These are phyloP conservation scores for Drosophila demipolita DNA, from an alignment of 2,888 invertebrate species.

Conservation along the genomic window DNA sequence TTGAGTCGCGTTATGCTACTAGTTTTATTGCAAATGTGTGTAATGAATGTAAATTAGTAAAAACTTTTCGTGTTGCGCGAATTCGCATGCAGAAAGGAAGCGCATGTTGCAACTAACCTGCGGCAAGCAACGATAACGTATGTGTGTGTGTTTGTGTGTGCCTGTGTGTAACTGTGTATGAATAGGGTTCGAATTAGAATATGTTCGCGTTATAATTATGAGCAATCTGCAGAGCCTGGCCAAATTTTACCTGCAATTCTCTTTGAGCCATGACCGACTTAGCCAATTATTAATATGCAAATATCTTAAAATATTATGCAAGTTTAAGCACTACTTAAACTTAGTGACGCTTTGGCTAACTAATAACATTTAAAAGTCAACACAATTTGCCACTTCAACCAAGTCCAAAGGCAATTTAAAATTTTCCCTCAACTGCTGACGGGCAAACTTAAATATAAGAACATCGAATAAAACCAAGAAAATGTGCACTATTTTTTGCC, in stretches of 20 bases:
- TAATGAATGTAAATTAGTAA: conserved; percentile 82
- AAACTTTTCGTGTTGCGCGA: conserved; percentile 67
- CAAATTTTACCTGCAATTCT: conserved; percentile 29
- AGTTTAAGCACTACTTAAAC: conserved; percentile 57
- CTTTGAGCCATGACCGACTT: conserved; percentile 68
- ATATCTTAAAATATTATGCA: conserved; percentile 47
- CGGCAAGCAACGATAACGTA: conserved; percentile 65
- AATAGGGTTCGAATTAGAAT: conserved; percentile 72
- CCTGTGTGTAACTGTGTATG: conserved; percentile 52
- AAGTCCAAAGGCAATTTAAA: conserved; percentile 26
- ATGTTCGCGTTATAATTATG: conserved; percentile 63
- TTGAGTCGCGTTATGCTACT: conserved; percentile 61
- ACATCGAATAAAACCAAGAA: conserved; percentile 3
- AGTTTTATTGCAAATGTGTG: conserved; percentile 82
- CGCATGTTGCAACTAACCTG: conserved; percentile 66
- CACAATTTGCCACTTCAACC: conserved; percentile 69
- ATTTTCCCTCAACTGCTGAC: conserved; percentile 27
- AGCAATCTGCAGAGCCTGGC: conserved; percentile 41
- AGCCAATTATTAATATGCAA: conserved; percentile 73
- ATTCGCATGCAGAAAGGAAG: conserved; percentile 52
- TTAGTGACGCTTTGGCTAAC: conserved; percentile 63
- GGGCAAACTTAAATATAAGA: background rate
- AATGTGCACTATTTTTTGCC: background rate
- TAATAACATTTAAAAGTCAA: conserved; percentile 74
- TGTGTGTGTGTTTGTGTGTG: conserved; percentile 34